Conservation (phyloP, 2,113 vertebrate species). For the Hemicordylus capensis region DNA sequence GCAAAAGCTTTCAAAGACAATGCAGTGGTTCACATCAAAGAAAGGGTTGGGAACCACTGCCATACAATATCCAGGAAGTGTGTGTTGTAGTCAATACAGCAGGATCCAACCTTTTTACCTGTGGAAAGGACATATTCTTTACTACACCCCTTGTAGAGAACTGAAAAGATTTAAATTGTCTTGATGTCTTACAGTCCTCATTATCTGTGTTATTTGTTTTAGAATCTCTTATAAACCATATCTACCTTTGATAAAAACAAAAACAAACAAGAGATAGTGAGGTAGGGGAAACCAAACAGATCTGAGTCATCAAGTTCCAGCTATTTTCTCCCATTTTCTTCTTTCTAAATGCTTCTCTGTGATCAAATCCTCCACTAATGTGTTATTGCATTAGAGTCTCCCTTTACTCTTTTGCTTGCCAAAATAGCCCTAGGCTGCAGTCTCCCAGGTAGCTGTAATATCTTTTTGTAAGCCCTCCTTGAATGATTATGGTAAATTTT, state of each 20-base stretch:
- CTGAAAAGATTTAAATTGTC: conserved; percentile 7
- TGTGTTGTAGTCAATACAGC: neutral
- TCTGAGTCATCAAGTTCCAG: neutral
- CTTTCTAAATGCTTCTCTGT: neutral
- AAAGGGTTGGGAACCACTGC: no score
- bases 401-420: conserved; percentile 32
- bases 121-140: neutral
- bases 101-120: neutral
- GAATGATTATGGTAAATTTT: conserved; percentile 69
- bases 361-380: neutral
- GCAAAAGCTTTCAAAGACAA: no score
- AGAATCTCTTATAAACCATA: neutral
- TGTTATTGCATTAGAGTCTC: conserved; percentile 19
- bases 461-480: conserved; percentile 54
- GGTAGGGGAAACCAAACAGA: neutral
- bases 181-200: neutral
- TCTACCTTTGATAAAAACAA: neutral
- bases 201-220: conserved; percentile 22
- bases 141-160: neutral
- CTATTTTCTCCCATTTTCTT: conserved; percentile 7
- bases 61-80: no score
- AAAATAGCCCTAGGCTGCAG: conserved; percentile 45
- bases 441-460: conserved; percentile 65
- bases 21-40: no score
- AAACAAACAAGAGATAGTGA: neutral